Base-by-base conservation (phyloP, 2,113 vertebrate species). In the Scartelaos histophorus region DNA sequence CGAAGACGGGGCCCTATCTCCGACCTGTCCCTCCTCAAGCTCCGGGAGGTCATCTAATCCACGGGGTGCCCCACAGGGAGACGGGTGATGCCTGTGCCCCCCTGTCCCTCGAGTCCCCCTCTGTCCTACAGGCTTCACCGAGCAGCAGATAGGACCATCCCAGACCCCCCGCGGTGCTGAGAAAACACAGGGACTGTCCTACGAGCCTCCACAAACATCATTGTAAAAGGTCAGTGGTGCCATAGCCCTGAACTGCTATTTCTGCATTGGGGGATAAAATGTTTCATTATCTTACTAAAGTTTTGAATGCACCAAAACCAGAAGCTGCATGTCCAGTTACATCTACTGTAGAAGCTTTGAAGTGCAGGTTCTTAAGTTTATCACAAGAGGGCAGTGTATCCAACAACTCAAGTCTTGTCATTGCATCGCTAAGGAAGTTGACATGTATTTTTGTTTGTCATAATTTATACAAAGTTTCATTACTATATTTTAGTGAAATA, bases 361-460 rank as follows among this genome's bases (percentile, higher is more conserved):
- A 62, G 0, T 90, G 87, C 84, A 87, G 54, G 24, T 83, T 76
- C 70, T 73, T 69, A 13, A 68, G 69, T 49, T 13, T 74, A 83
- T 81, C 93, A 91, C 91, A 78, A 91, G 93, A 84, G 85, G 93
- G 93, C 91, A 90, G 85, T 83, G 76, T 76, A 79, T 34, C 79
- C 86, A 83, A 78, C 43, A 53, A 47, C 60, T 58, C 25, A 62
- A 66, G 38, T 25, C 67, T 56, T 60, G 72, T 6, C 64, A 57
- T 9, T 13, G 34, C 61, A 61, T 51, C 22, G 25, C 6, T 7
- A 19, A 53, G 17, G 19, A 53, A 19, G 6, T 9, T 53, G 49
- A 5, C 49, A 19, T 53, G 49, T 47, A 47, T 47, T 54, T 54
- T 54, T 21, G 21, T 54, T n/a, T n/a, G n/a, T 54, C n/a, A 21